Conservation (phyloP, 1,140 invertebrate genomes). For the Megalopta genalis region DNA sequence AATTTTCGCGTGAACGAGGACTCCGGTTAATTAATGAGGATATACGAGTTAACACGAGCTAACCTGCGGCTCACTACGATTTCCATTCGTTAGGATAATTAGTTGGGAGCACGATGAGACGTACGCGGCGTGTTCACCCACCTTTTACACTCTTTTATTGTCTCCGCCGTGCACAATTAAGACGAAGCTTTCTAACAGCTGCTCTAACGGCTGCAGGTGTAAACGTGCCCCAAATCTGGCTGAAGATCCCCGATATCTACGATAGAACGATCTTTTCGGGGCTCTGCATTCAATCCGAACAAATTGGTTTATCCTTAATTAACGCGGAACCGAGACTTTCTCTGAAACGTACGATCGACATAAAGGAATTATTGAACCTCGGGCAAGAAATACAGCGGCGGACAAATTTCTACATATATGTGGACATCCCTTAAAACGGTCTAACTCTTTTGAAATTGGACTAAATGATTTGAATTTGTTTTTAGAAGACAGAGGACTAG, state of each 20-base stretch:
- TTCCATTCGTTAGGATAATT: conserved; percentile 67
- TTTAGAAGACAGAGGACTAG: too few relatives aligned
- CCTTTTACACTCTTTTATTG: conserved; percentile 42
- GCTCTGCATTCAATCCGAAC: not conserved
- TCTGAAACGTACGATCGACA: too few relatives aligned
- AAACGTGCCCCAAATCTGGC: conserved; percentile 7
- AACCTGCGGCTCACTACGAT: conserved; percentile 56
- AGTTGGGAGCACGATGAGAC: conserved; percentile 55
- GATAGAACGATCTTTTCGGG: not conserved
- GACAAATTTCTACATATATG: too few relatives aligned
- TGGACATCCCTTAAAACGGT: too few relatives aligned
- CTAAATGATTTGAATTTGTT: too few relatives aligned
- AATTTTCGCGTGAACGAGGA: conserved; percentile 57
- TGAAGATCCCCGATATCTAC: not conserved
- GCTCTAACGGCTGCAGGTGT: conserved; percentile 25
- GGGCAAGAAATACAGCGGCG: too few relatives aligned
- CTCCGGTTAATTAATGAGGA: conserved; percentile 57
- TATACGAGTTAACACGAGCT: conserved; percentile 53
- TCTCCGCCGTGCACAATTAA: conserved; percentile 34
- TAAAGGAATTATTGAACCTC: too few relatives aligned
- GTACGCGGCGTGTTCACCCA: conserved; percentile 24
- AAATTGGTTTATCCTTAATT: not conserved
- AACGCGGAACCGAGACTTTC: too few relatives aligned
- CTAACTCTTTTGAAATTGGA: too few relatives aligned
- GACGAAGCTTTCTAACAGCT: conserved; percentile 14